These are phyloP conservation scores for Pogoniulus pusillus DNA, from an alignment of 2,797 vertebrate genomes.

Conservation along the genomic window DNA sequence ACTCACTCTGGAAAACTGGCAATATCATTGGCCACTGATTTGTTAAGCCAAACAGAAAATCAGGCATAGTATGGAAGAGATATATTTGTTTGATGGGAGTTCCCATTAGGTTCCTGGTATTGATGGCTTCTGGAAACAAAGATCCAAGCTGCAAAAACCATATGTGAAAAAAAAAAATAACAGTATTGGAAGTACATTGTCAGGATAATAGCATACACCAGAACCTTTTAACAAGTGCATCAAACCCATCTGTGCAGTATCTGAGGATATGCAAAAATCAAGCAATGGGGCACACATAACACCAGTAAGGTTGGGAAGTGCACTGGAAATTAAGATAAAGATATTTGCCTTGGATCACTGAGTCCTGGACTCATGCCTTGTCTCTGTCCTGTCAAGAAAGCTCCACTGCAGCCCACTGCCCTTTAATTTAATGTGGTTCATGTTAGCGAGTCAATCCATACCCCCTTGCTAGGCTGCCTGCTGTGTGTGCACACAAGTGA, in stretches of 20 bases:
- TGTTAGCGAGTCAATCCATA: neutral
- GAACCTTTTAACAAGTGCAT: neutral
- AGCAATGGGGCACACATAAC: neutral
- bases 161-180: neutral
- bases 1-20: neutral
- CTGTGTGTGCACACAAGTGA: neutral
- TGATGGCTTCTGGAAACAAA: neutral
- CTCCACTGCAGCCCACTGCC: neutral
- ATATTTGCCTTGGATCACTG: neutral
- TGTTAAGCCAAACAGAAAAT: neutral
- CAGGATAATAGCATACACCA: neutral
- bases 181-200: neutral
- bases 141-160: neutral
- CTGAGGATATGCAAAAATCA: neutral
- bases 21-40: neutral
- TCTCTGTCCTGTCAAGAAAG: neutral
- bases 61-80: neutral
- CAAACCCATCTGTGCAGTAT: neutral
- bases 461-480: rapidly evolving
- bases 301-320: neutral
- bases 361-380: neutral
- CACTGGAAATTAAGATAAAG: neutral
- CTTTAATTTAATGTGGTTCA: neutral
- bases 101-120: neutral
- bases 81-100: neutral